Evolutionary conservation across 2,888 invertebrate genomes (phyloP), one percentile per base, ranked within the genome.

Genomic region (Eumerus sabulonum): DNA sequence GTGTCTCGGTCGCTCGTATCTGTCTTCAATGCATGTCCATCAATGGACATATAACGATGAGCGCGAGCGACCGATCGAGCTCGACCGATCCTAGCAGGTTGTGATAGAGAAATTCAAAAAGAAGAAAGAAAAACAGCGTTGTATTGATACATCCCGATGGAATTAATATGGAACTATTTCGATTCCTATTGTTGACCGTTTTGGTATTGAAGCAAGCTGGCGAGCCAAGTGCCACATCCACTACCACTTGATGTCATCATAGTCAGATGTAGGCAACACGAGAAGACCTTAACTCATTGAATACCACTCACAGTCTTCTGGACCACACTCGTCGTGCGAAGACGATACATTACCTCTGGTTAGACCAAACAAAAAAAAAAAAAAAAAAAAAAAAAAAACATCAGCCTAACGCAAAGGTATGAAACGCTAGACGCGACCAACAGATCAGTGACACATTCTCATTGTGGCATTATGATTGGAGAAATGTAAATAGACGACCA

Each of bases 291-390:
- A 67, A 72, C 71, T 76, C 60, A 45, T 77, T 47, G 57, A 63
- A 63, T 63, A 79, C 59, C 73, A 79, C 68, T 77, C 63, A 74
- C 53, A 44, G 66, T 19, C 62, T 63, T 48, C 42, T 56, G 19
- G 79, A 74, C 74, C 79, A 79, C 79, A 79, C 79, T 79, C 79
- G 74, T 79, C 64, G 74, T 64, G 47, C 67, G 74, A n/a, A 68
- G 59, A 68, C 79, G 68, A 70, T 74, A 79, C 68, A 79, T 79
- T 79, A 79, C 79, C 36, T 63, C 19, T 70, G 68, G 68, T 64
- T 64, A 79, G n/a, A n/a, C n/a, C n/a, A n/a, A 63, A 73, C 68
- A 68, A 77, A 77, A 73, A 72, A 77, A 59, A 60, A 27, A 27
- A 4, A 67, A 48, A 36, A 45, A 35, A 45, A 16, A 67, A 40